Conservation (phyloP, 2,113 vertebrate species). For the Halcyon malimbica region DNA sequence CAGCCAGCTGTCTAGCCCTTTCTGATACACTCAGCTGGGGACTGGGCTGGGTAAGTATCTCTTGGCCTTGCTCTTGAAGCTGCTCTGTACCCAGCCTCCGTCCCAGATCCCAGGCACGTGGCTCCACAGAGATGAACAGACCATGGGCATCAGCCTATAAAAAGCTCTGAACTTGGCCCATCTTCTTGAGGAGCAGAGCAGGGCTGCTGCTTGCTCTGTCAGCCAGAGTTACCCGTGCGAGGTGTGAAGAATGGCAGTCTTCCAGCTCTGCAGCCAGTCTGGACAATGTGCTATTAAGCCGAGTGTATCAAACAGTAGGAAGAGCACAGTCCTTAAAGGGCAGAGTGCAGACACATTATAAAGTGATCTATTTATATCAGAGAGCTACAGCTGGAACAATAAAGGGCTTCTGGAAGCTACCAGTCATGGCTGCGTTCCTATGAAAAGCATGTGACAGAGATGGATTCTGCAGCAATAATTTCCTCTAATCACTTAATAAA, state of each 20-base stretch:
- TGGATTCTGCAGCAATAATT: slow-evolving; percentile 2
- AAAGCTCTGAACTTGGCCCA: background rate
- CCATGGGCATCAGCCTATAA: background rate
- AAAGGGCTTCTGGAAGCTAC: slow-evolving; percentile 2
- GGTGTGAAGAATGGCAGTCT: background rate
- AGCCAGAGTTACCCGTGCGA: background rate
- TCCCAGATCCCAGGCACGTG: background rate
- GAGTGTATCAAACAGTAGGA: background rate
- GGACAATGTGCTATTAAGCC: slow-evolving; percentile 32
- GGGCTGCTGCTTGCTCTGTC: background rate
- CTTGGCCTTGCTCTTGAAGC: background rate
- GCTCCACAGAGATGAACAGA: background rate
- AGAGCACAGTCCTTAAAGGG: background rate
- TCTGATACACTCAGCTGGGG: background rate
- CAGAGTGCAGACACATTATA: background rate
- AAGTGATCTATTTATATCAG: slow-evolving; percentile 5
- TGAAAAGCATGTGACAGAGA: background rate
- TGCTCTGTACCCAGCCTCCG: background rate
- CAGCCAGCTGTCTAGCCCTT: background rate
- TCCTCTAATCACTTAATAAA: background rate
- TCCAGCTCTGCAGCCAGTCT: background rate
- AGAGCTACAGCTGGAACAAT: background rate
- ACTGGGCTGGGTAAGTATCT: background rate
- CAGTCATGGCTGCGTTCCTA: background rate
- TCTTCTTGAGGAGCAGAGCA: background rate